Percentiles rank a stretch among this genome's conserved stretches.
These are phyloP conservation scores for Podargus strigoides DNA, from an alignment of 2,797 vertebrate genomes.

Conservation along the genomic window DNA sequence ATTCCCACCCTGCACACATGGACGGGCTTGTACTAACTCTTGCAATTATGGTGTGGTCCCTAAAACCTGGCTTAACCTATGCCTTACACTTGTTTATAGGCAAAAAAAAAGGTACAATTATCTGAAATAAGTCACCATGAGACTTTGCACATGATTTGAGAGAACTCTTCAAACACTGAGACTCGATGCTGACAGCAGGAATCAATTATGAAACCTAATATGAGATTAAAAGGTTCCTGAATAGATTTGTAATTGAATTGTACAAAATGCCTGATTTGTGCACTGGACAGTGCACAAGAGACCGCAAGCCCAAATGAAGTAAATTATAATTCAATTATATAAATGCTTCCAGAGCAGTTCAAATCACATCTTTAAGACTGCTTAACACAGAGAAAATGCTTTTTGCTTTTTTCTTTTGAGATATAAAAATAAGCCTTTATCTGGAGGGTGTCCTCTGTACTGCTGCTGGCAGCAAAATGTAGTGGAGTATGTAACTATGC, in stretches of 20 bases:
- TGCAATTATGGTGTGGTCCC: background rate
- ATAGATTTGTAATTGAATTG: constrained; percentile 59
- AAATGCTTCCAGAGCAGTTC: constrained; percentile 57
- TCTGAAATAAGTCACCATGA: background rate
- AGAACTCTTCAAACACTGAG: background rate
- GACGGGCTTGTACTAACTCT: background rate
- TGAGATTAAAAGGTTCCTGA: constrained; percentile 59
- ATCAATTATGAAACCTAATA: constrained; percentile 61
- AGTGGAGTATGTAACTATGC: fast-evolving
- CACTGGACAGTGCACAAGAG: constrained; percentile 10
- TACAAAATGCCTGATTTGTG: constrained; percentile 59
- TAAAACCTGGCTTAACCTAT: background rate
- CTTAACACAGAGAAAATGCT: background rate
- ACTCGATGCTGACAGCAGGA: constrained; percentile 27
- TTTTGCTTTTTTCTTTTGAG: background rate
- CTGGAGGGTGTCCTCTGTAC: background rate
- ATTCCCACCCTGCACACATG: background rate
- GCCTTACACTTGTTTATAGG: too few relatives aligned
- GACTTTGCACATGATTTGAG: background rate
- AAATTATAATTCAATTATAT: constrained; percentile 65
- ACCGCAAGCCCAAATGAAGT: constrained; percentile 51
- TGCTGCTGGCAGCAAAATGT: background rate
- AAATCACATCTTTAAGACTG: background rate
- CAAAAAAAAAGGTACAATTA: too few relatives aligned
- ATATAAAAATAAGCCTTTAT: background rate